A percentile compares a stretch with the other conserved stretches of the same genome.
Evolutionary conservation across 2,797 vertebrate genomes (phyloP).

Genomic region (Amblyopsis hoosieri): DNA sequence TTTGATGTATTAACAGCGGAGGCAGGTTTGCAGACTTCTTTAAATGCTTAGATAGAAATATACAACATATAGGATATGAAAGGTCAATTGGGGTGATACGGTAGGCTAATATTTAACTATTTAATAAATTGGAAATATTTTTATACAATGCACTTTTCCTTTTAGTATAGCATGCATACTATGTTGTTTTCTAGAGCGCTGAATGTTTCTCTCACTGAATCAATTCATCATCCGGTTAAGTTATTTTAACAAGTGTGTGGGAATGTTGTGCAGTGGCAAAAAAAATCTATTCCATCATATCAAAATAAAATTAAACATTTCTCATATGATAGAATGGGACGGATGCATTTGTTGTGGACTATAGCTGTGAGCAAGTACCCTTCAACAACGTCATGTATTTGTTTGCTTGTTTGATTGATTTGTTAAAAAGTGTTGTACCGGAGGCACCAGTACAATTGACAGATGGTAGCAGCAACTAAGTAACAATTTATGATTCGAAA

Average conservation of each 20-base stretch:
- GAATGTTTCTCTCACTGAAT: background rate
- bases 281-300: too few species aligned
- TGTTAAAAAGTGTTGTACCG: too few species aligned
- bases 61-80: background rate
- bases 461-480: too few species aligned
- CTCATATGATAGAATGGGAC: too few species aligned
- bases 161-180: background rate
- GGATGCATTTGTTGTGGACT: too few species aligned
- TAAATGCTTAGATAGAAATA: background rate
- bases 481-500: too few species aligned
- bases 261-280: background rate
- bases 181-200: background rate
- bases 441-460: too few species aligned
- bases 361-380: too few species aligned
- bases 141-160: background rate
- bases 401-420: too few species aligned
- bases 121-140: background rate
- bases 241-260: background rate
- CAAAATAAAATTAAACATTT: too few species aligned
- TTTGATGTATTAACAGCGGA: conserved; percentile 12
- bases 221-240: background rate
- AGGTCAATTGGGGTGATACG: background rate
- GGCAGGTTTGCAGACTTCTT: conserved; percentile 12
- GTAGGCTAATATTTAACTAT: background rate
- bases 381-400: too few species aligned